Evolutionary conservation across 2,113 vertebrate species (phyloP), one percentile per base, ranked within the genome.

Genomic region (Origma solitaria): DNA sequence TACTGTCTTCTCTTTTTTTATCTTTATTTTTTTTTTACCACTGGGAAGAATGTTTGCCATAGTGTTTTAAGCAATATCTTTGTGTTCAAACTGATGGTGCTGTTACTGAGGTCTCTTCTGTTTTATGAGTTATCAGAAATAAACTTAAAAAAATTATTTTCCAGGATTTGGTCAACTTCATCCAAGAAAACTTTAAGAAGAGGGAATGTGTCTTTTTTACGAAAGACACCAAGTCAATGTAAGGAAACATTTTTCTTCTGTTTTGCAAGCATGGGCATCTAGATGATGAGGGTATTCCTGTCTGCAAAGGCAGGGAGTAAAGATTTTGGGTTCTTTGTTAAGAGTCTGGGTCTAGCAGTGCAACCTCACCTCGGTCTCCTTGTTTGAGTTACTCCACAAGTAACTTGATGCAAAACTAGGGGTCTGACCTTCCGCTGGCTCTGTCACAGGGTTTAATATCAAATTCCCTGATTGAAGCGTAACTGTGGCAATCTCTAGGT

Each of bases 181-280:
- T 98, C 86, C 97, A 98, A 97, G 98, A 98, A 79, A 98, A 98
- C 83, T 98, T 98, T 78, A 98, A 98, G 97, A 98, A 98, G 91
- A 97, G 98, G 78, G 98, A 98, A 84, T 98, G 98, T 47, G 96
- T 98, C 70, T 97, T 97, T 91, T 98, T 98, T 66, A 98, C 98
- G 18, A 98, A 98, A 88, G 98, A 98, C 82, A 88, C 96, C 89
- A 98, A 98, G 90, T 97, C 98, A 75, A 94, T 35, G 98, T 98
- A 97, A 98, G 98, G 66, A 90, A 38, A 53, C 3, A 1, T 13
- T 91, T 93, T 91, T 10, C 9, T 62, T 14, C 69, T 76, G 31
- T n/a, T 83, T 62, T 28, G 16, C 22, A 21, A 8, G 17, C 8
- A 2, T 0, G 1, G 5, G 23, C 15, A 20, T 16, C 45, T 54